Evolutionary conservation across 2,888 invertebrate species (phyloP).

Genomic region (Anthrax anthrax): DNA sequence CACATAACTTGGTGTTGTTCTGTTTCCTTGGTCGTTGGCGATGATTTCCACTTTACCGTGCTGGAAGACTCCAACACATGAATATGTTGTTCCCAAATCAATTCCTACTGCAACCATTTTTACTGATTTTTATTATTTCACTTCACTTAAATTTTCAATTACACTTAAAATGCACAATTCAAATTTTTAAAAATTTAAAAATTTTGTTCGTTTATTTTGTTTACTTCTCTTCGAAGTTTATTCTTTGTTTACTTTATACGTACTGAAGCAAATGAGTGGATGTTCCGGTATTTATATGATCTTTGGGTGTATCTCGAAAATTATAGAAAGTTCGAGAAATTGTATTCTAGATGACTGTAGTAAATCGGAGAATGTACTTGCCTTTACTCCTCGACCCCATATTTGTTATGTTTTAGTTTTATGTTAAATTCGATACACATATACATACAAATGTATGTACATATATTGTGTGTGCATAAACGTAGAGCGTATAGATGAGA

Average conservation of each 20-base stretch:
- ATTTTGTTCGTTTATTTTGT: background rate
- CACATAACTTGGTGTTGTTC: slow-evolving; percentile 63
- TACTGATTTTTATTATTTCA: slow-evolving; percentile 16
- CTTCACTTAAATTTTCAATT: background rate
- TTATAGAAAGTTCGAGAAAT: background rate
- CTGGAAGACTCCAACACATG: slow-evolving; percentile 60
- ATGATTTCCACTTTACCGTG: slow-evolving; percentile 72
- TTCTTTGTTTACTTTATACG: background rate
- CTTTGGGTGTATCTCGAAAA: background rate
- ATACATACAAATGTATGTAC: too few species aligned
- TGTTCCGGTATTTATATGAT: background rate
- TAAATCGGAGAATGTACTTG: too few species aligned
- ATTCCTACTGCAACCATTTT: slow-evolving; percentile 54
- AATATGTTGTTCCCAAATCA: slow-evolving; percentile 72
- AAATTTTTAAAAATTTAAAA: background rate
- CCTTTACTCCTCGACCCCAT: too few species aligned
- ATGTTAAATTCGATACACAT: too few species aligned
- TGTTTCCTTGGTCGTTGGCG: slow-evolving; percentile 70
- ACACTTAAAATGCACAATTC: background rate
- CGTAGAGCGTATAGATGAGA: too few species aligned
- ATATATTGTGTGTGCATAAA: too few species aligned
- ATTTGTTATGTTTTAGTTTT: too few species aligned
- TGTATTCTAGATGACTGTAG: background rate
- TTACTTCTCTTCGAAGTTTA: background rate
- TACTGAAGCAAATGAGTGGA: background rate